A percentile compares a stretch with the other conserved stretches of the same genome.
Conservation (phyloP, 1,140 invertebrate genomes). For the Zelostemma sp. region DNA sequence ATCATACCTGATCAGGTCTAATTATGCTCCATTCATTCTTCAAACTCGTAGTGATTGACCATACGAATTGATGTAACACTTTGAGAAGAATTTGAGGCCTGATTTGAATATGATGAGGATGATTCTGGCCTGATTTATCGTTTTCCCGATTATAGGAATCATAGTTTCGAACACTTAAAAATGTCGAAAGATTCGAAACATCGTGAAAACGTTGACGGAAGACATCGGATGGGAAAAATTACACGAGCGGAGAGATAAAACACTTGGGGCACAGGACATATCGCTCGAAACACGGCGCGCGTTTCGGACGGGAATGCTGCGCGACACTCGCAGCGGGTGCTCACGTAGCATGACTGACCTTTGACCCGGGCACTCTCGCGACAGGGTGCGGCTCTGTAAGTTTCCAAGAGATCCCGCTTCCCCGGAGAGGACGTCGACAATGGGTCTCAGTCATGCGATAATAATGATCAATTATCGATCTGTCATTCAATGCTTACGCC, state of each 20-base stretch:
- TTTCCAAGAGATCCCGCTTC: constrained; percentile 52
- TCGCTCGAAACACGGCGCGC: constrained; percentile 34
- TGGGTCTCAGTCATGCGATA: constrained; percentile 63
- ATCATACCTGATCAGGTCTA: too few species aligned
- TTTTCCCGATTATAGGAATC: too few species aligned
- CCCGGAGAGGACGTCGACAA: constrained; percentile 57
- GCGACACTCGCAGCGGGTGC: constrained; percentile 65
- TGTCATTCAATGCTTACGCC: constrained; percentile 65
- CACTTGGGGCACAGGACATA: constrained; percentile 27
- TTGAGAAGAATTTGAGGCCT: too few species aligned
- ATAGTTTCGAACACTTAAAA: too few species aligned
- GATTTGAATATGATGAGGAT: too few species aligned
- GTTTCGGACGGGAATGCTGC: constrained; percentile 55
- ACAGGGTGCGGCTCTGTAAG: constrained; percentile 61
- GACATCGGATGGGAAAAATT: too few species aligned
- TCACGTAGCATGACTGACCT: constrained; percentile 56
- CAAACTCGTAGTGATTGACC: too few species aligned
- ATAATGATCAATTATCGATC: constrained; percentile 71
- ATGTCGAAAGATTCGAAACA: too few species aligned
- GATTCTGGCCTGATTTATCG: too few species aligned
- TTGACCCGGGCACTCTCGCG: constrained; percentile 55
- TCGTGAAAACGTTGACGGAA: too few species aligned
- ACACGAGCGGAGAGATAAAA: constrained; percentile 20
- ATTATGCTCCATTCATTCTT: too few species aligned
- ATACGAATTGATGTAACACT: too few species aligned